Conservation (phyloP, 1,140 invertebrate species). For the Panulirus ornatus region DNA sequence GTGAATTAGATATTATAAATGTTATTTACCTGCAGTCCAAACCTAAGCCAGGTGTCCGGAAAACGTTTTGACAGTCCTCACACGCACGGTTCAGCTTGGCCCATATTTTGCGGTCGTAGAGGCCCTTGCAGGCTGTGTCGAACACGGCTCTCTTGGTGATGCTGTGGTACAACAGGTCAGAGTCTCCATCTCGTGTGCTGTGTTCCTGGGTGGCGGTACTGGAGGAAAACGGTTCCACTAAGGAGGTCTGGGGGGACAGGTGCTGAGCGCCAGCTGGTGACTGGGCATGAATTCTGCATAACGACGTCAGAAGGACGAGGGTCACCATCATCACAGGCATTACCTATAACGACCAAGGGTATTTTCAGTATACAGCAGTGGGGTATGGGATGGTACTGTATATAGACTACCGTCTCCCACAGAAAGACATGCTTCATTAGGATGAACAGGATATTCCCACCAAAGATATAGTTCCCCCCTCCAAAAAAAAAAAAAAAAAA, state of each 20-base stretch:
- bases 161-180: not conserved
- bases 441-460: no score
- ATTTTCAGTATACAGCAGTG: no score
- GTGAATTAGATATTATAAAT: not conserved
- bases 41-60: not conserved
- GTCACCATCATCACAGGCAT: not conserved
- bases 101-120: not conserved
- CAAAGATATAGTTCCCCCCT: no score
- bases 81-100: not conserved
- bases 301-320: not conserved
- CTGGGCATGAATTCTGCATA: not conserved
- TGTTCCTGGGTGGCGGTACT: not conserved
- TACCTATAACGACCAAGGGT: not conserved
- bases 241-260: not conserved
- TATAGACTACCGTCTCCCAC: no score
- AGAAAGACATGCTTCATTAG: no score
- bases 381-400: no score
- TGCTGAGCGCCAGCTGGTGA: not conserved
- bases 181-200: not conserved
- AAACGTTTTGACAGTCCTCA: not conserved
- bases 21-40: not conserved
- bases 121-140: not conserved
- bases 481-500: no score
- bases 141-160: not conserved
- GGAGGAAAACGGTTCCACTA: not conserved